Conservation (phyloP, 2,797 vertebrate species). For the Epinephelus malabaricus region DNA sequence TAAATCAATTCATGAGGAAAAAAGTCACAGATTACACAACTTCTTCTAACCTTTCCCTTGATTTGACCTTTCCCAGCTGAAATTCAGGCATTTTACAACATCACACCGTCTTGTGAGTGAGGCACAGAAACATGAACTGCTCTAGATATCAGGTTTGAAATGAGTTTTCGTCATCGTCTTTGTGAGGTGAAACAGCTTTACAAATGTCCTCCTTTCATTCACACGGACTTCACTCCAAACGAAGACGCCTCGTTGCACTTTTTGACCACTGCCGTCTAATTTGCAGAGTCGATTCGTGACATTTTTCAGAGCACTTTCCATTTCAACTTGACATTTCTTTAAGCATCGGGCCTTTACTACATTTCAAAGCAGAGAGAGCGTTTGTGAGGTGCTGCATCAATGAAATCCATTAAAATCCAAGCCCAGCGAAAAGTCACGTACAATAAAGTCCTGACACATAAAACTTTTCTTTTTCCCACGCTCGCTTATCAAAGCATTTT, state of each 20-base stretch:
- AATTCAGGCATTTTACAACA: not conserved
- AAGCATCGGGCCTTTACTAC: not conserved
- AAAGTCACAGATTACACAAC: not conserved
- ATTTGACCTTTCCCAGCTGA: not conserved
- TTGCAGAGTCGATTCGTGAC: not conserved
- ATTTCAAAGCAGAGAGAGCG: slow-evolving; percentile 3
- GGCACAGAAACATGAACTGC: not conserved
- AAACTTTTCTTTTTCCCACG: slow-evolving; percentile 19
- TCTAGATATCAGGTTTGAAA: not conserved
- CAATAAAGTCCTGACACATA: slow-evolving; percentile 5
- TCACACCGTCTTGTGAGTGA: not conserved
- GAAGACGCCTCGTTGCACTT: not conserved
- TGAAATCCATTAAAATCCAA: slow-evolving; percentile 38
- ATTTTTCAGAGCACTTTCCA: slow-evolving; percentile 1
- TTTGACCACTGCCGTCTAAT: not conserved
- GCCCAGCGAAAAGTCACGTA: slow-evolving; percentile 4
- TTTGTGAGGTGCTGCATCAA: slow-evolving; percentile 12
- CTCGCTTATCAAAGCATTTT: slow-evolving; percentile 4
- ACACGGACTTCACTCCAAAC: slow-evolving; percentile 2
- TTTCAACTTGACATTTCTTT: slow-evolving; percentile 43
- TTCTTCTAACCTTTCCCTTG: not conserved
- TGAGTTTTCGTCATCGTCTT: not conserved
- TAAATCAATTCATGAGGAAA: not conserved
- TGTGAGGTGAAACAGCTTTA: not conserved
- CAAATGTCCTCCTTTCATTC: not conserved